A percentile compares a stretch with the other conserved stretches of the same genome.
Evolutionary conservation across 1,140 invertebrate species (phyloP).

Genomic region (Bombyx mori): DNA sequence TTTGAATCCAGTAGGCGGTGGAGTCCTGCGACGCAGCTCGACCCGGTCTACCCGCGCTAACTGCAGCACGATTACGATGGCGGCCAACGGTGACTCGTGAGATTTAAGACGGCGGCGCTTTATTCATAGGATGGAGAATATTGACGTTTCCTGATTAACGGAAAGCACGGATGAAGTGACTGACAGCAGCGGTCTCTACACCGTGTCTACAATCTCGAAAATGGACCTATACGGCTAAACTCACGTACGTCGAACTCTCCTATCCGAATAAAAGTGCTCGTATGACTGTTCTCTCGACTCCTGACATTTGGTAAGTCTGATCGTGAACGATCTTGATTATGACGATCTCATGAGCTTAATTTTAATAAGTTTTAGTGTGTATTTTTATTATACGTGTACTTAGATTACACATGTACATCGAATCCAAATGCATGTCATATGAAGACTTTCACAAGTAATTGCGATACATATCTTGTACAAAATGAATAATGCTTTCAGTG

Average conservation of each 20-base stretch:
- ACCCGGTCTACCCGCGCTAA: slow-evolving; percentile 66
- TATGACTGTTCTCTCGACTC: too few relatives aligned
- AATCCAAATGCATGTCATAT: too few relatives aligned
- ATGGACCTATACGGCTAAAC: slow-evolving; percentile 53
- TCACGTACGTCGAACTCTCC: not conserved
- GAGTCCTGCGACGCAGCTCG: slow-evolving; percentile 54
- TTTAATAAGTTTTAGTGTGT: too few relatives aligned
- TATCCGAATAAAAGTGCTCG: too few relatives aligned
- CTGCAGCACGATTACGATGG: slow-evolving; percentile 67
- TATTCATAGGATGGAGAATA: slow-evolving; percentile 50
- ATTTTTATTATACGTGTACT: too few relatives aligned
- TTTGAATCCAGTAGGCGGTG: slow-evolving; percentile 55
- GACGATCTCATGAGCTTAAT: too few relatives aligned
- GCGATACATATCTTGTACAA: too few relatives aligned
- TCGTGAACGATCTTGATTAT: too few relatives aligned
- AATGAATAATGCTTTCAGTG: too few relatives aligned
- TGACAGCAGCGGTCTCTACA: slow-evolving; percentile 56
- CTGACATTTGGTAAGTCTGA: too few relatives aligned
- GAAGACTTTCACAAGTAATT: too few relatives aligned
- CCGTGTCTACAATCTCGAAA: slow-evolving; percentile 46
- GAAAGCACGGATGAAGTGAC: slow-evolving; percentile 62
- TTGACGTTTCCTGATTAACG: slow-evolving; percentile 67
- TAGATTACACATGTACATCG: too few relatives aligned
- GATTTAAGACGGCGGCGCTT: slow-evolving; percentile 51
- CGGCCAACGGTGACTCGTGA: slow-evolving; percentile 67